Base-by-base conservation (phyloP, 2,113 vertebrate genomes). In the Macaca mulatta region DNA sequence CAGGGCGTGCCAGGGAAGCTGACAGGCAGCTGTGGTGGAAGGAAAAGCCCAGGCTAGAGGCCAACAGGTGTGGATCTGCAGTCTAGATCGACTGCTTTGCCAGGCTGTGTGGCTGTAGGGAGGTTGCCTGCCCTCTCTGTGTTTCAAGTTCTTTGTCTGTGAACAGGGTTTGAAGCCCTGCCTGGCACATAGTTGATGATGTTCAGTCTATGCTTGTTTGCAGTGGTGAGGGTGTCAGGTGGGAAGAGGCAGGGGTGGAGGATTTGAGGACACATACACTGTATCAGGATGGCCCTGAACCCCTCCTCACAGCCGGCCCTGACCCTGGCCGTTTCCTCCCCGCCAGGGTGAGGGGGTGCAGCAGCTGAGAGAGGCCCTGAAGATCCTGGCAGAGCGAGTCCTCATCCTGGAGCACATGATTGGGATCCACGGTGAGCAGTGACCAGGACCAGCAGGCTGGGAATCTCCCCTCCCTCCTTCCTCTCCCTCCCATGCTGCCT, bases 351-450 rank as follows among this genome's bases (percentile, higher is more conserved):
- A 99, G 96, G 99, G 99, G 1, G 98, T 99, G n/a, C 99, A 99
- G 88, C 99, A 99, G 95, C 99, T 99, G 94, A 99, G 99, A 90
- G 99, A 99, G 97, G 99, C 99, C n/a, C 98, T 99, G 98, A 99
- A 99, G 99, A 99, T 99, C 98, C 99, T 99, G 98, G 99, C 99
- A 0, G 99, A 99, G 99, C 98, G 99, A 45, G 99, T 99, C 52
- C 99, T 99, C 95, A 99, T 99, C 98, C 99, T 99, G 98, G 99
- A 99, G 97, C 99, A 99, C 98, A 99, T 99, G 99, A 99, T 99
- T 12, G 99, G 99, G 85, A 98, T 99, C 98, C 99, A 99, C 0
- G 99, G 99, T 99, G 98, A 99, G 97, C 5, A 0, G 99, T 35
- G 6, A 38, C 30, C 0, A 3, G 72, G 64, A 10, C 25, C 45